phyloP scores from a whole-genome alignment of 1,140 invertebrate genomes.

The Drosophila suzukii region DNA sequence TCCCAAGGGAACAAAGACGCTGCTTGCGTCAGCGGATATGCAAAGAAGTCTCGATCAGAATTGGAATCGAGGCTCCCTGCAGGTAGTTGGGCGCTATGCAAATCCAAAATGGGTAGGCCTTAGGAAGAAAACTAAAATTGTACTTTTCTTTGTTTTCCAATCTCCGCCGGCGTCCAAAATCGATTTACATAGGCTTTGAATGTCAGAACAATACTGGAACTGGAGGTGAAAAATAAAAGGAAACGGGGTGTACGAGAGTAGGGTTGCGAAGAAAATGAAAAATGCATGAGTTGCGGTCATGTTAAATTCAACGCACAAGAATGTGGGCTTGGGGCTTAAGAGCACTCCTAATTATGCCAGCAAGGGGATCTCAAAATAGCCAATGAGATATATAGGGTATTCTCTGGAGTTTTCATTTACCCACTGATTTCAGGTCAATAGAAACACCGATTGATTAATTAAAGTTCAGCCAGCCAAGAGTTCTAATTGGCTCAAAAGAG shows the following conservation, averaged over 20 bases:
- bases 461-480: slow-evolving; percentile 33
- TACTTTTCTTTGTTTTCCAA: slow-evolving; percentile 56
- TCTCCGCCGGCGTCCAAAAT: slow-evolving; percentile 52
- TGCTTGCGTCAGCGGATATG: slow-evolving; percentile 75
- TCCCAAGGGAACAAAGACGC: slow-evolving; percentile 9
- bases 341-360: slow-evolving; percentile 59
- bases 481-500: slow-evolving; percentile 38
- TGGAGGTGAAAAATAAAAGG: not conserved
- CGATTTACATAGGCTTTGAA: slow-evolving; percentile 76
- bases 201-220: slow-evolving; percentile 44
- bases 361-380: slow-evolving; percentile 6
- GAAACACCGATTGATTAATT: slow-evolving; percentile 22
- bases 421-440: not conserved
- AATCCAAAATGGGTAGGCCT: slow-evolving; percentile 35
- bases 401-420: not conserved
- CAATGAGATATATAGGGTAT: not conserved
- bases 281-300: slow-evolving; percentile 70
- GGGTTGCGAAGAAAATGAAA: slow-evolving; percentile 58
- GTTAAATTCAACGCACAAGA: slow-evolving; percentile 66
- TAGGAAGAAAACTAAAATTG: slow-evolving; percentile 45
- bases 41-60: slow-evolving; percentile 41
- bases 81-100: slow-evolving; percentile 69
- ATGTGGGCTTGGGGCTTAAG: slow-evolving; percentile 51
- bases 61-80: slow-evolving; percentile 29
- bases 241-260: slow-evolving; percentile 5